Conservation (phyloP, 2,113 vertebrate genomes). For the Cyprinodon brontotheroides region DNA sequence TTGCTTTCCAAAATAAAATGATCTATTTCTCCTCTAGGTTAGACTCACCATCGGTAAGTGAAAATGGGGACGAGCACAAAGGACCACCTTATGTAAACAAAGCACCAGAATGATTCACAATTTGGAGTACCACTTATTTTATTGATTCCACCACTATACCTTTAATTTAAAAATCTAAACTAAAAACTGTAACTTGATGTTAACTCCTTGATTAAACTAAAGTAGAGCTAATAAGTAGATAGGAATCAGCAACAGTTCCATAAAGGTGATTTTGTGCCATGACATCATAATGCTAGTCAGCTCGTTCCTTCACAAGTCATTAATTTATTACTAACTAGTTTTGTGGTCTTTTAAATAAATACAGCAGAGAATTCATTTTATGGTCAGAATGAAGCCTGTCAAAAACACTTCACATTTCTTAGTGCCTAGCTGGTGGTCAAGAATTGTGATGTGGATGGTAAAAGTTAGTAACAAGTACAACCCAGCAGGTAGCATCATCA, state of each 20-base stretch:
- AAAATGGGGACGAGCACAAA: too few species aligned
- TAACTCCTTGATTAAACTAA: neutral
- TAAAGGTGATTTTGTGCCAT: neutral
- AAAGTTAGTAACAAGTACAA: constrained; percentile 9
- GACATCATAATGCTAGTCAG: neutral
- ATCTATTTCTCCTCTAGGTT: too few species aligned
- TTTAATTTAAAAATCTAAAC: too few species aligned
- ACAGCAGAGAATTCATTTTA: constrained; percentile 12
- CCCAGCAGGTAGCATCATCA: constrained; percentile 17
- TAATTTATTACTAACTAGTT: neutral
- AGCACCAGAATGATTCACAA: too few species aligned
- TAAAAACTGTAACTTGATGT: neutral
- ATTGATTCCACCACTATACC: too few species aligned
- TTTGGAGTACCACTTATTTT: too few species aligned
- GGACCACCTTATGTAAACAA: too few species aligned
- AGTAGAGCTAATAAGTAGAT: neutral
- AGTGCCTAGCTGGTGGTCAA: constrained; percentile 14
- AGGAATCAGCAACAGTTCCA: neutral
- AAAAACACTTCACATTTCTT: constrained; percentile 47
- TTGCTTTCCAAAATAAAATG: too few species aligned
- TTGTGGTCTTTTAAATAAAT: neutral
- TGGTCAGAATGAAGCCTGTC: neutral
- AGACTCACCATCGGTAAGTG: too few species aligned
- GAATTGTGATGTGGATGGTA: constrained; percentile 3
- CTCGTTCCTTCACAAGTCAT: neutral